A percentile compares a stretch with the other conserved stretches of the same genome.
These are phyloP conservation scores for Pongo abelii DNA, from an alignment of 2,113 vertebrate genomes.

Conservation along the genomic window DNA sequence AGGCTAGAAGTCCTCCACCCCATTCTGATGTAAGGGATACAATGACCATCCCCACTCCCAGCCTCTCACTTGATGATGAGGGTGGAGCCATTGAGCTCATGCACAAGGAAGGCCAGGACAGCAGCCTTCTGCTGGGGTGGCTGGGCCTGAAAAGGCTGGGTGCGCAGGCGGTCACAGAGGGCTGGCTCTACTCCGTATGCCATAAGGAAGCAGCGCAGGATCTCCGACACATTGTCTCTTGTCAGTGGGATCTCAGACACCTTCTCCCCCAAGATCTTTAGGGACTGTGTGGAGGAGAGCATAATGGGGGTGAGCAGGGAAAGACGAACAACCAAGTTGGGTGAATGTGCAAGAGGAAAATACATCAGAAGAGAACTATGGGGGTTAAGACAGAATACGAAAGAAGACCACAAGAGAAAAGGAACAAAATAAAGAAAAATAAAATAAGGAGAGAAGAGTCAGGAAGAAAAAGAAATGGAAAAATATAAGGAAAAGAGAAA, in stretches of 20 bases:
- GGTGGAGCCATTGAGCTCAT: constrained; percentile 95
- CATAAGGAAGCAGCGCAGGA: constrained; percentile 94
- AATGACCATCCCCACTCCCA: neutral
- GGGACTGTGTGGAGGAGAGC: constrained; percentile 84
- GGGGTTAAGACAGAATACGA: neutral
- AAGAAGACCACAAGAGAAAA: neutral
- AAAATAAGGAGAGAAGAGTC: neutral
- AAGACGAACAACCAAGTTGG: neutral
- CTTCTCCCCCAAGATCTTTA: constrained; percentile 97
- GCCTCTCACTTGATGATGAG: constrained; percentile 89
- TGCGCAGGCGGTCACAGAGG: constrained; percentile 90
- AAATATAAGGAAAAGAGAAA: neutral
- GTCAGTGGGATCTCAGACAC: constrained; percentile 92
- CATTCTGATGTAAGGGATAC: neutral
- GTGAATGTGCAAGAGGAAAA: constrained; percentile 2
- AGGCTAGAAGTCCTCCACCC: neutral
- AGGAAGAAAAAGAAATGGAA: neutral
- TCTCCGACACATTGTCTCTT: constrained; percentile 93
- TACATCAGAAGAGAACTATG: neutral
- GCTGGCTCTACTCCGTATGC: constrained; percentile 89
- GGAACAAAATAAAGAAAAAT: neutral
- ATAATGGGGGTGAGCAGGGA: neutral
- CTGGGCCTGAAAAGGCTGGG: constrained; percentile 94
- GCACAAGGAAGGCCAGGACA: constrained; percentile 92
- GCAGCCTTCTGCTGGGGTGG: constrained; percentile 91